phyloP scores from a whole-genome alignment of 2,888 invertebrate genomes.

The Adelognathus sp. region DNA sequence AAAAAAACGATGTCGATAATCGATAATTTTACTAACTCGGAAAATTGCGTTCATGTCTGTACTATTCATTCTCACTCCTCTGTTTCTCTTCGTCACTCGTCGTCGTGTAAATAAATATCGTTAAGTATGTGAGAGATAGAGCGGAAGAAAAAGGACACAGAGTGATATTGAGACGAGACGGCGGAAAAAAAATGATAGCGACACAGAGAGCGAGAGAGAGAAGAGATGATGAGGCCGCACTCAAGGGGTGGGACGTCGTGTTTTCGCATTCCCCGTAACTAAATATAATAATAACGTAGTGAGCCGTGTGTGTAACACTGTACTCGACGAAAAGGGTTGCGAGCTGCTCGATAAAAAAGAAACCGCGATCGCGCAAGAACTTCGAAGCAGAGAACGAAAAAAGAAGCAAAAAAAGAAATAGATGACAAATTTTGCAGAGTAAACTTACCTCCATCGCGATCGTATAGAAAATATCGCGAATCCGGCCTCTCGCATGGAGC shows the following conservation, averaged over 20 bases:
- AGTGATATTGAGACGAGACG: too few relatives aligned
- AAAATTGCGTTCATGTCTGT: not conserved
- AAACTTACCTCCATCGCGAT: constrained; percentile 52
- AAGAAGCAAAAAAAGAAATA: not conserved
- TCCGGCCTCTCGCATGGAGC: constrained; percentile 33
- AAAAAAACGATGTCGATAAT: not conserved
- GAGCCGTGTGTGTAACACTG: not conserved
- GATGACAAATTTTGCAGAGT: not conserved
- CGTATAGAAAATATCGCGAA: constrained; percentile 36
- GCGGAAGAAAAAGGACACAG: too few relatives aligned
- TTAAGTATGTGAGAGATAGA: too few relatives aligned
- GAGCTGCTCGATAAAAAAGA: not conserved
- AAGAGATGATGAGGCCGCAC: not conserved
- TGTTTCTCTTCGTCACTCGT: not conserved
- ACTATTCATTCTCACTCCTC: not conserved
- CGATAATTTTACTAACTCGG: not conserved
- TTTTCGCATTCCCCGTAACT: not conserved
- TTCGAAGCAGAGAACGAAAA: not conserved
- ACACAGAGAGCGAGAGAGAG: not conserved
- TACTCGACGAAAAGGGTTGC: not conserved
- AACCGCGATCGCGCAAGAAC: constrained; percentile 47
- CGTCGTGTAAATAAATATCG: not conserved
- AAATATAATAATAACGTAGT: not conserved
- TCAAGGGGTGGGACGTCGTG: constrained; percentile 3
- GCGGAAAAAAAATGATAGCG: not conserved